Percentiles rank a stretch among this genome's conserved stretches.
These are phyloP conservation scores for Oncorhynchus keta DNA, from an alignment of 2,113 vertebrate species.

Conservation along the genomic window DNA sequence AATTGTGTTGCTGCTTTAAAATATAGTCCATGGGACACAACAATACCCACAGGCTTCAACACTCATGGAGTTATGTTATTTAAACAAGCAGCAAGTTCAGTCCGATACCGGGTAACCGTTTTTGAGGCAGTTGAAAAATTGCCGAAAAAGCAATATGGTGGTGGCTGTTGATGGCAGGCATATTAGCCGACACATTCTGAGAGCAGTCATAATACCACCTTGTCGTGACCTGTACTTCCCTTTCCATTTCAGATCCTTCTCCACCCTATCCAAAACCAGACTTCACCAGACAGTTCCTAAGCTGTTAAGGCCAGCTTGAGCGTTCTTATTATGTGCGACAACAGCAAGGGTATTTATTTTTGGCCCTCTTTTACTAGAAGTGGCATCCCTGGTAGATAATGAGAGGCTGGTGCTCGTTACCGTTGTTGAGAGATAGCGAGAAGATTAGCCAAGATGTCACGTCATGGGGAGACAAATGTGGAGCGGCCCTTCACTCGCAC, in stretches of 20 bases:
- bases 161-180: not conserved
- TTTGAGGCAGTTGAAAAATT: not conserved
- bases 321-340: slow-evolving; percentile 27
- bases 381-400: slow-evolving; percentile 63
- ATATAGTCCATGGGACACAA: too few relatives aligned
- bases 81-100: too few relatives aligned
- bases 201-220: not conserved
- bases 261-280: not conserved
- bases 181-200: not conserved
- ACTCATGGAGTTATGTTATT: too few relatives aligned
- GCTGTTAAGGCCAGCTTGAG: slow-evolving; percentile 22
- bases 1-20: too few relatives aligned
- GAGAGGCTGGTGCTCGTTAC: slow-evolving; percentile 69
- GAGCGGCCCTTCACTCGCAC: slow-evolving; percentile 57
- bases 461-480: slow-evolving; percentile 62
- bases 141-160: not conserved
- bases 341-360: slow-evolving; percentile 66
- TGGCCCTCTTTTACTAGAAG: slow-evolving; percentile 47
- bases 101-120: too few relatives aligned
- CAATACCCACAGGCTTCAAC: too few relatives aligned
- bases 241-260: not conserved
- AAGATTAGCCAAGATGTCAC: slow-evolving; percentile 56
- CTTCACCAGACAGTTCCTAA: slow-evolving; percentile 1
- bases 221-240: not conserved
- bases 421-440: slow-evolving; percentile 52